phyloP scores from a whole-genome alignment of 2,113 vertebrate genomes.

The Todiramphus chloris region DNA sequence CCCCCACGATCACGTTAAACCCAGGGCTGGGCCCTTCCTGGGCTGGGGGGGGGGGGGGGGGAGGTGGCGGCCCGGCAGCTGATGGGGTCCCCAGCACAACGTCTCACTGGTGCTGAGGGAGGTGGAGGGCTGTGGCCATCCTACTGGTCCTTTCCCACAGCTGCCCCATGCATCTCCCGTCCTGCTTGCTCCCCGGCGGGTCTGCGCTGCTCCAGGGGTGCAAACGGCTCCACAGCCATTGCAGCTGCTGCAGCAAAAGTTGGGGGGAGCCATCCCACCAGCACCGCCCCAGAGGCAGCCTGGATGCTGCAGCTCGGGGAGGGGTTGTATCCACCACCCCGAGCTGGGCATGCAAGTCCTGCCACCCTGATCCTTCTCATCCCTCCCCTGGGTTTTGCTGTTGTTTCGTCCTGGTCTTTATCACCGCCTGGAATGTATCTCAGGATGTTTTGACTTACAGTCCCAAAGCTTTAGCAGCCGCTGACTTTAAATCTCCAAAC shows the following conservation, averaged over 20 bases:
- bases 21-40: not conserved
- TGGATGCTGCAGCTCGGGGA: not conserved
- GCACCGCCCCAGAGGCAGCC: not conserved
- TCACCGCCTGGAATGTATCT: not conserved
- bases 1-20: rapidly evolving
- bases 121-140: not conserved
- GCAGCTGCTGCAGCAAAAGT: not conserved
- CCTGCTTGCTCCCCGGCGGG: rapidly evolving
- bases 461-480: not conserved
- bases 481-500: not conserved
- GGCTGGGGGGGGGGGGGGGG: rapidly evolving
- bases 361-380: not conserved
- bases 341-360: rapidly evolving
- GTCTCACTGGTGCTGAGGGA: not conserved
- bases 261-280: not conserved
- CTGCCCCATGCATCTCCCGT: not conserved
- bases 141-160: rapidly evolving
- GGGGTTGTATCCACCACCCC: not conserved
- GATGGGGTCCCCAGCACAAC: not conserved
- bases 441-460: slow-evolving; percentile 3
- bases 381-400: not conserved
- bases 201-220: rapidly evolving
- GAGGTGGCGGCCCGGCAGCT: not conserved
- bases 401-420: not conserved
- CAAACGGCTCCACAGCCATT: not conserved